Conservation (phyloP, 2,113 vertebrate species). For the Cygnus atratus region DNA sequence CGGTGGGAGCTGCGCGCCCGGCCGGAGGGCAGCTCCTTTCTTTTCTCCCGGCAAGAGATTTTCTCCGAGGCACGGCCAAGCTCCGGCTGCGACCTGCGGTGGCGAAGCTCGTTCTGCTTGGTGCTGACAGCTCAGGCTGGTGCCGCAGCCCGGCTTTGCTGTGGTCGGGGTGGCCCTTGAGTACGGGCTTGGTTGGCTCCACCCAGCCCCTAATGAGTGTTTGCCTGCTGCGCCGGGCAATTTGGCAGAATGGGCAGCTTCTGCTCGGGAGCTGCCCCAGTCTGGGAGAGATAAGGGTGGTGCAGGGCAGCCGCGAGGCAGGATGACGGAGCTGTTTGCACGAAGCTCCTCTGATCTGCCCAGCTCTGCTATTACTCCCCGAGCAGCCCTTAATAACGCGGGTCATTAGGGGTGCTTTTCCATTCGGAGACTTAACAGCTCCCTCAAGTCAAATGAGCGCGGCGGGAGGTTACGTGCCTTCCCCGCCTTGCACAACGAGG, state of each 20-base stretch:
- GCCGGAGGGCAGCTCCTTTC: background rate
- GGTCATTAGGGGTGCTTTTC: background rate
- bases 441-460: background rate
- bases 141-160: background rate
- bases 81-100: background rate
- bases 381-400: background rate
- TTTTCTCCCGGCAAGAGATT: background rate
- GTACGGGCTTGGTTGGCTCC: background rate
- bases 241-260: background rate
- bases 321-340: background rate
- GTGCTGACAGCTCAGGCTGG: background rate
- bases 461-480: background rate
- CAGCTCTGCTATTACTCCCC: background rate
- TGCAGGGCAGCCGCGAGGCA: background rate
- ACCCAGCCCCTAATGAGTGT: background rate
- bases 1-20: background rate
- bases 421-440: background rate
- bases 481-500: fast-evolving
- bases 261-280: background rate
- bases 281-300: background rate
- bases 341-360: background rate
- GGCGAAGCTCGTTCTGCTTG: background rate
- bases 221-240: background rate
- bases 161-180: background rate
- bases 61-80: background rate